Evolutionary conservation across 2,113 vertebrate species (phyloP), one percentile per base, ranked within the genome.

Genomic region (Epinephelus cyanopodus): DNA sequence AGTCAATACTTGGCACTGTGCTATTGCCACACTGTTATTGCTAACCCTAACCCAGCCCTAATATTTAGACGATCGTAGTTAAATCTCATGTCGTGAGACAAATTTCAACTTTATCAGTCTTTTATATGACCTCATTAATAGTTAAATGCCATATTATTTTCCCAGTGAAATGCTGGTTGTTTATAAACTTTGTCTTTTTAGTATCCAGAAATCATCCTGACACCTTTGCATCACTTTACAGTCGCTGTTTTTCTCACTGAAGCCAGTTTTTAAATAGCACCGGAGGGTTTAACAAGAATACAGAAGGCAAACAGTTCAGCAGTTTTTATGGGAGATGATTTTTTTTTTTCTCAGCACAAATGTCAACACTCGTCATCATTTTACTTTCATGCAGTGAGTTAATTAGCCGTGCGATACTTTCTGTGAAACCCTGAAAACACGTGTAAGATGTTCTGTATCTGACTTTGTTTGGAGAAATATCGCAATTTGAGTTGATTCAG

Each of bases 331-430:
- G 42, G 21, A 21, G 66, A 68, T 6, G 39, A 37, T 37, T 25
- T 29, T 37, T 25, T 25, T 63, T 75, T 78, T 84, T 81, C 68
- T 48, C 77, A 17, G 47, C 81, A 63, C 63, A 84, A 90, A 87
- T 80, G 83, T 81, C 85, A 85, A 80, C 74, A 80, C 80, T 15
- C 70, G 69, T 70, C 77, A 76, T 84, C 56, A 74, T 81, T 80
- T 84, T 64, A 86, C 60, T 83, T 57, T 14, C 47, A 14, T 19
- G 37, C 69, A 27, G 76, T 29, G 23, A 65, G 69, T 86, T 89
- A 90, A 93, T 91, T 83, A 89, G 74, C 74, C 60, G 70, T 33
- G 23, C 86, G 54, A 89, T 84, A 90, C 78, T 86, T 84, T 81
- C 82, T 75, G 72, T 12, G 74, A 85, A 84, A 77, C 42, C 29